phyloP scores from a whole-genome alignment of 2,113 vertebrate species.

The Carassius auratus region DNA sequence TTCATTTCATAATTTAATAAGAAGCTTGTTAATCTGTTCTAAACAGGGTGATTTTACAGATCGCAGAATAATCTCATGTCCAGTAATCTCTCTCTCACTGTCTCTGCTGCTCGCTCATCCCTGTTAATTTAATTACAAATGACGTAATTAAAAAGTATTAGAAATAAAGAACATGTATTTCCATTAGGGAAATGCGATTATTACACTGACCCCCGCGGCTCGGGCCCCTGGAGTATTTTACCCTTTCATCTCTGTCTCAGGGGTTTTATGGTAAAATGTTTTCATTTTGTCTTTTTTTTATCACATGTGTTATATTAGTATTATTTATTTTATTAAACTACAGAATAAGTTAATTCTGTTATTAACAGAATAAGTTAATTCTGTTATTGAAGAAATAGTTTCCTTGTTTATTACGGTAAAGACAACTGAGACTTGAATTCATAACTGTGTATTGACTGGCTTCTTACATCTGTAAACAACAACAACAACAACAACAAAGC shows the following conservation, averaged over 20 bases:
- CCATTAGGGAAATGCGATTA: conserved; percentile 57
- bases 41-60: not conserved
- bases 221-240: not conserved
- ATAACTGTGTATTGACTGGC: too few relatives aligned
- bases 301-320: too few relatives aligned
- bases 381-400: too few relatives aligned
- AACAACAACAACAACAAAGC: too few relatives aligned
- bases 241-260: not conserved
- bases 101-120: conserved; percentile 46
- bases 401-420: not conserved
- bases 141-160: conserved; percentile 75
- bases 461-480: too few relatives aligned
- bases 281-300: too few relatives aligned
- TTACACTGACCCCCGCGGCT: conserved; percentile 34
- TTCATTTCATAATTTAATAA: conserved; percentile 43
- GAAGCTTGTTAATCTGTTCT: conserved; percentile 16
- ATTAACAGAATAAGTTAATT: too few relatives aligned
- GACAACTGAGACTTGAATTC: not conserved
- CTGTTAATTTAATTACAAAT: conserved; percentile 77
- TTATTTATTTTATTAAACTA: too few relatives aligned
- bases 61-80: conserved; percentile 28
- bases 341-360: not conserved
- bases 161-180: conserved; percentile 66
- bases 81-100: conserved; percentile 26
- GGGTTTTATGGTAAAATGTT: not conserved